These are phyloP conservation scores for Siniperca scherzeri DNA, from an alignment of 2,797 vertebrate genomes.

Conservation along the genomic window DNA sequence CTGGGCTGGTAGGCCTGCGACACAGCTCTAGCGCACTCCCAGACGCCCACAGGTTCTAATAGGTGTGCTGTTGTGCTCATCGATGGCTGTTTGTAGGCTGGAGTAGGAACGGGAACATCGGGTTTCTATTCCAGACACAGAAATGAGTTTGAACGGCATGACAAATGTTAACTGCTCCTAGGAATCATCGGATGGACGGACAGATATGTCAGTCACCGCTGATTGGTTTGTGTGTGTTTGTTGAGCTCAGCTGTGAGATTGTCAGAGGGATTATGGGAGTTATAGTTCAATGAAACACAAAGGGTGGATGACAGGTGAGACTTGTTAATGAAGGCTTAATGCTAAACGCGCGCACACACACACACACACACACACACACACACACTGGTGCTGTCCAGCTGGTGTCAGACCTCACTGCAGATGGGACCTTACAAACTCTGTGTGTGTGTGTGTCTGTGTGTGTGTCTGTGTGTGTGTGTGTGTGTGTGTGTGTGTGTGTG, in stretches of 20 bases:
- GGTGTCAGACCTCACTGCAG: conserved; percentile 38
- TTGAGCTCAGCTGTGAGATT: conserved; percentile 63
- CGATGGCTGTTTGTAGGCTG: background rate
- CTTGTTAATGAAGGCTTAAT: conserved; percentile 65
- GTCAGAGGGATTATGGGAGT: conserved; percentile 57
- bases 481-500: conserved; percentile 2
- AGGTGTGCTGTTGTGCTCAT: background rate
- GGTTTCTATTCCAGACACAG: background rate
- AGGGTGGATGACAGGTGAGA: conserved; percentile 61
- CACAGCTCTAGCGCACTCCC: background rate
- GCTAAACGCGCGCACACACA: conserved; percentile 25
- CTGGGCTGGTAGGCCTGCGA: background rate
- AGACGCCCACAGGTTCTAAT: no score
- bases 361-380: conserved; percentile 1
- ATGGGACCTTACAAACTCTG: conserved; percentile 12
- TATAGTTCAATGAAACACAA: conserved; percentile 53
- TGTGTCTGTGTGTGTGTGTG: conserved; percentile 5
- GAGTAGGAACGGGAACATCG: background rate
- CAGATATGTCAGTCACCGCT: background rate
- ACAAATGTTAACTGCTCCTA: background rate
- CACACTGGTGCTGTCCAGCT: conserved; percentile 41
- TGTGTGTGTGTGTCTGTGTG: conserved; percentile 7
- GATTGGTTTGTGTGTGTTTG: background rate
- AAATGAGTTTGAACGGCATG: background rate
- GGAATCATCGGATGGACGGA: background rate